phyloP scores from a whole-genome alignment of 2,888 invertebrate species.

The Drosophila mayaguana region DNA sequence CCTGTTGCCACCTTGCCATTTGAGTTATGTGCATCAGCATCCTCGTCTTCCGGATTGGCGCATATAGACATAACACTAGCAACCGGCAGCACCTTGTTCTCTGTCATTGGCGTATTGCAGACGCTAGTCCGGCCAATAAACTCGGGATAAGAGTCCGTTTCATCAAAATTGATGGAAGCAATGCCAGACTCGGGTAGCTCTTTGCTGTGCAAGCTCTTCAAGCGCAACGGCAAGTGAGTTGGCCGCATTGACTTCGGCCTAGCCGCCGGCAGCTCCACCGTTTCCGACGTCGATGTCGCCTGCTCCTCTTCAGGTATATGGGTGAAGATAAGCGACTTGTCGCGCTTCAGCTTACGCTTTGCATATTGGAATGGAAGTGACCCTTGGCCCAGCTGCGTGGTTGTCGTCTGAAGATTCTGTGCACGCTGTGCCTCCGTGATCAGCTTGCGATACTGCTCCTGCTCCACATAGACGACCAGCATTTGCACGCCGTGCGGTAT shows the following conservation, averaged over 20 bases:
- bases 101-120: constrained; percentile 92
- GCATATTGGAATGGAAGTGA: constrained; percentile 81
- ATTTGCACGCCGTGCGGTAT: constrained; percentile 93
- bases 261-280: constrained; percentile 44
- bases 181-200: constrained; percentile 84
- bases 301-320: constrained; percentile 91
- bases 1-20: constrained; percentile 52
- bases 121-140: constrained; percentile 91
- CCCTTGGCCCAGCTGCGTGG: constrained; percentile 73
- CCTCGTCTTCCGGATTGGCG: constrained; percentile 87
- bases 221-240: constrained; percentile 87
- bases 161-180: constrained; percentile 86
- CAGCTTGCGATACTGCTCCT: constrained; percentile 87
- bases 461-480: constrained; percentile 90
- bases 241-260: constrained; percentile 85
- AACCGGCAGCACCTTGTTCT: constrained; percentile 91
- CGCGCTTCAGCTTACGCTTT: constrained; percentile 89
- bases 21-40: constrained; percentile 65
- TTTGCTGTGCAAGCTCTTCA: constrained; percentile 85
- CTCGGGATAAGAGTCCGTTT: constrained; percentile 86
- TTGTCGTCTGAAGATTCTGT: constrained; percentile 83
- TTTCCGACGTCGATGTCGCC: not conserved
- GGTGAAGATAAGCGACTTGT: constrained; percentile 92
- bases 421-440: constrained; percentile 85
- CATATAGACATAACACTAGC: constrained; percentile 91